Evolutionary conservation across 1,140 invertebrate species (phyloP), one percentile per base, ranked within the genome.

Genomic region (Pseudobourletiella spinata): DNA sequence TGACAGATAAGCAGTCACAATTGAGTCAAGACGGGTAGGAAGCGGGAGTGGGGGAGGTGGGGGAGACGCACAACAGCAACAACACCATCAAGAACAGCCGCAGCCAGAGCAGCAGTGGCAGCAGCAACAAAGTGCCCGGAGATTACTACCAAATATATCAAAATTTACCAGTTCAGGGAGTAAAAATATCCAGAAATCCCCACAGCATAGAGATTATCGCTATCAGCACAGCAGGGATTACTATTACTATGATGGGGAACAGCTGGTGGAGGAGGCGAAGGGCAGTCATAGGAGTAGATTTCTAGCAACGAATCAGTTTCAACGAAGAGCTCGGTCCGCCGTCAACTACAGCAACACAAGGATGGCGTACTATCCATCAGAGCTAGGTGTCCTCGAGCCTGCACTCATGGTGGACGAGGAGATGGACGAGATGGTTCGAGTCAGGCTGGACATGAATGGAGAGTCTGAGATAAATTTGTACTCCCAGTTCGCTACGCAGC

Each of bases 61-160:
- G n/a, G 32, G 8, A 8, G 32, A 8, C 32, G n/a, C 32, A 39
- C 8, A 11, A 11, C 8, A 39, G 32, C n/a, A 8, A 11, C 18
- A 6, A 18, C 46, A 48, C 46, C 18, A 6, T 48, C 18, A 11
- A 11, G 48, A 6, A 51, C 11, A 26, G n/a, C 14, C 11, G 48
- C 48, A 55, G 52, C 30, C 4, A n/a, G n/a, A n/a, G n/a, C n/a
- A n/a, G n/a, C n/a, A n/a, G n/a, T n/a, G n/a, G n/a, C n/a, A n/a
- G n/a, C n/a, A n/a, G n/a, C n/a, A n/a, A n/a, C n/a, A n/a, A n/a
- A n/a, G n/a, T 3, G 22, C 26, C 8, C 52, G 52, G 30, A 18
- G 52, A n/a, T 55, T 55, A 32, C 52, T 55, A 18, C 52, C 52
- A 11, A 55, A n/a, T 18, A 8, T 55, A n/a, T 32, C 52, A 11